Percentiles rank a stretch among this genome's conserved stretches.
Evolutionary conservation across 2,113 vertebrate species (phyloP).

Genomic region (Pogonocichla stellata): DNA sequence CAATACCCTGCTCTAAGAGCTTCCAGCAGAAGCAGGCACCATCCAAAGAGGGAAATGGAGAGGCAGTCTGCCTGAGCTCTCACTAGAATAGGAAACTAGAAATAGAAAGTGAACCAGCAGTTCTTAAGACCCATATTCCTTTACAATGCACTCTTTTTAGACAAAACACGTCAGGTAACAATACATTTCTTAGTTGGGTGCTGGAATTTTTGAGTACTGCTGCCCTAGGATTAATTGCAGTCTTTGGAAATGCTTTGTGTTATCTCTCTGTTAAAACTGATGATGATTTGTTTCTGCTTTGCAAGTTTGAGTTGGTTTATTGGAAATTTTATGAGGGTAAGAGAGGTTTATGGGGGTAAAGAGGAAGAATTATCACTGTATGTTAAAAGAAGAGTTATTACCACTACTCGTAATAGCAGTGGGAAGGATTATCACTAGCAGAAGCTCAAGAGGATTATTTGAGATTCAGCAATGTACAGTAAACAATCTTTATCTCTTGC

Average conservation of each 20-base stretch:
- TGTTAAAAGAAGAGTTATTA: conserved; percentile 26
- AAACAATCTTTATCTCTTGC: conserved; percentile 48
- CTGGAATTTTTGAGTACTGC: background rate
- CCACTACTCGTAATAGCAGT: background rate
- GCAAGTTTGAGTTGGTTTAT: background rate
- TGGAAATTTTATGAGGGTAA: conserved; percentile 1
- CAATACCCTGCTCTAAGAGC: background rate
- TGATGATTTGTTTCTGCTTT: background rate
- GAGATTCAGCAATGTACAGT: conserved; percentile 20
- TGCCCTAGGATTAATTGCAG: conserved; percentile 17
- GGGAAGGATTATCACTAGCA: conserved; percentile 22
- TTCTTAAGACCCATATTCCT: background rate
- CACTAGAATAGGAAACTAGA: background rate
- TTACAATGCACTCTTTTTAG: background rate
- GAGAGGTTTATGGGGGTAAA: background rate
- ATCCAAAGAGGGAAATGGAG: background rate
- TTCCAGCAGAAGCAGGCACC: background rate
- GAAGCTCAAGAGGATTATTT: conserved; percentile 45
- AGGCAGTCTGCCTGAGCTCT: background rate
- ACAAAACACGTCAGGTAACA: background rate
- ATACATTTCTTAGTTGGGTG: background rate
- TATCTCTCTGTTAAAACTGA: background rate
- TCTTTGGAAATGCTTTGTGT: background rate
- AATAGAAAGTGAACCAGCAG: background rate
- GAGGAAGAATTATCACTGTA: conserved; percentile 22